Evolutionary conservation across 2,888 invertebrate species (phyloP).

Genomic region (Drosophila tanythrix): DNA sequence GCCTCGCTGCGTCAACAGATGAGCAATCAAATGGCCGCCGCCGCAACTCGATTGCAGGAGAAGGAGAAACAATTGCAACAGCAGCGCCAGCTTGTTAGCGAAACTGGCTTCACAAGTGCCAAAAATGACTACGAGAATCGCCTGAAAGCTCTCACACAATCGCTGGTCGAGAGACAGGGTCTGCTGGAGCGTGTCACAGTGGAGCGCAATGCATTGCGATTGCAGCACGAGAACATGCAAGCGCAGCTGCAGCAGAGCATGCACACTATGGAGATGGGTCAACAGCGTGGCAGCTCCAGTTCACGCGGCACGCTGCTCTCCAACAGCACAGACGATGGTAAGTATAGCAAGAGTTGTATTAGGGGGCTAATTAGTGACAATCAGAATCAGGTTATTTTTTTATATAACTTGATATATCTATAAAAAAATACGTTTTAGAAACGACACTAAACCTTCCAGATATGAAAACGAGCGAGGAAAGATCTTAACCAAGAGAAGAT

Average conservation of each 20-base stretch:
- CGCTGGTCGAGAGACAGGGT: conserved; percentile 93
- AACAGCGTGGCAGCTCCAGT: conserved; percentile 32
- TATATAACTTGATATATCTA: no score
- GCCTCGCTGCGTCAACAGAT: conserved; percentile 83
- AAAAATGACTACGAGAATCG: conserved; percentile 75
- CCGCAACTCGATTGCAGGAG: conserved; percentile 77
- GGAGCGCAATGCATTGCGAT: conserved; percentile 92
- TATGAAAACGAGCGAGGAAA: no score
- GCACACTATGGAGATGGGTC: conserved; percentile 75
- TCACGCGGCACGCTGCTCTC: conserved; percentile 85
- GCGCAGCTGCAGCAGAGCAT: conserved; percentile 87
- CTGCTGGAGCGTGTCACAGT: conserved; percentile 92
- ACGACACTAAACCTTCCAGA: no score
- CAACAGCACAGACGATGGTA: conserved; percentile 89
- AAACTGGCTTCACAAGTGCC: conserved; percentile 72
- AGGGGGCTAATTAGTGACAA: not conserved
- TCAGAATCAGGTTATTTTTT: not conserved
- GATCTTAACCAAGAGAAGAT: not conserved
- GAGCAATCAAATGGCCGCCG: conserved; percentile 80
- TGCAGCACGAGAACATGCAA: conserved; percentile 89
- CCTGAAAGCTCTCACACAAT: conserved; percentile 90
- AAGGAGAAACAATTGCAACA: conserved; percentile 81
- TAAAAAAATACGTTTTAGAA: no score
- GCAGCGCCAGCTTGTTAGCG: conserved; percentile 48
- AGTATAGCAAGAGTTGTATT: conserved; percentile 13